Percentiles rank a stretch among this genome's conserved stretches.
Evolutionary conservation across 2,113 vertebrate genomes (phyloP).

Genomic region (Notechis scutatus): DNA sequence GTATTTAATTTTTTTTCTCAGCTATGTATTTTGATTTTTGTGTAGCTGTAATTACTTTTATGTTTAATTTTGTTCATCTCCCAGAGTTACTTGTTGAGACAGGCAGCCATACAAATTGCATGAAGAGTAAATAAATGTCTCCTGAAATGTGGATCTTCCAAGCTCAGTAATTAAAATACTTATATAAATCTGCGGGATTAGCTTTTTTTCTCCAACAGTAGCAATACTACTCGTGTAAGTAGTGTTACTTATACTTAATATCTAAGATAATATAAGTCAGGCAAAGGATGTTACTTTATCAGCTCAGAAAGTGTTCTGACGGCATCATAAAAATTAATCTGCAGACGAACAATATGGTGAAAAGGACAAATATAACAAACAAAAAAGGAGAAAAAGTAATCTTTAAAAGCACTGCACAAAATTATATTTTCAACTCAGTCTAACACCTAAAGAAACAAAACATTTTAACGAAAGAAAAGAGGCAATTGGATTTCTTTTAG

Average conservation of each 20-base stretch:
- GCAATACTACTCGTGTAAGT: background rate
- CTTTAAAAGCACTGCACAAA: background rate
- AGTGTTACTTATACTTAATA: background rate
- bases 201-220: background rate
- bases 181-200: background rate
- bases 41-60: background rate
- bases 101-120: background rate
- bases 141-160: background rate
- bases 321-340: background rate
- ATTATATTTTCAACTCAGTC: background rate
- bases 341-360: background rate
- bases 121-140: background rate
- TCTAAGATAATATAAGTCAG: background rate
- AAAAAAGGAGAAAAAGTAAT: background rate
- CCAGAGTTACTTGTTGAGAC: background rate
- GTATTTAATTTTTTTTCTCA: background rate
- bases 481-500: background rate
- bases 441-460: background rate
- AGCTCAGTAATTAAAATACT: background rate
- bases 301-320: background rate
- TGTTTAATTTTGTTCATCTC: background rate
- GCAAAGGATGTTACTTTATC: background rate
- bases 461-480: background rate
- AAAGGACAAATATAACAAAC: background rate
- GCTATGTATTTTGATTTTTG: background rate